Conservation (phyloP, 2,888 invertebrate genomes). For the Drosophila picticornis region DNA sequence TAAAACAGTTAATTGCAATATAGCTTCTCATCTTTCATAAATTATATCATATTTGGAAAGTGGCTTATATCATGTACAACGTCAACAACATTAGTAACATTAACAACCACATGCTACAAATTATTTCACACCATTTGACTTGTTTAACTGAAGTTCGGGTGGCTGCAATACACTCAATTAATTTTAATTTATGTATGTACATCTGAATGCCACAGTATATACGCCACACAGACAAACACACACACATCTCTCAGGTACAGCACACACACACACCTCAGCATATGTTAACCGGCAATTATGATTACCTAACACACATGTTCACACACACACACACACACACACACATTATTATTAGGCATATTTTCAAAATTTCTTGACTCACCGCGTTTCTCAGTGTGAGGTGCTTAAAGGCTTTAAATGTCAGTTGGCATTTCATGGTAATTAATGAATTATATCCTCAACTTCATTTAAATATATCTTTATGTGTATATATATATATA, state of each 20-base stretch:
- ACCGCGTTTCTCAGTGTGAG: slow-evolving; percentile 3
- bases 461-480: not conserved
- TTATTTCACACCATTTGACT: slow-evolving; percentile 69
- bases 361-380: slow-evolving; percentile 18
- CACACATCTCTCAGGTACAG: not conserved
- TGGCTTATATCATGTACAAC: slow-evolving; percentile 21
- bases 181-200: slow-evolving; percentile 65
- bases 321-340: slow-evolving; percentile 3
- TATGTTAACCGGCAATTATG: slow-evolving; percentile 42
- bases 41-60: slow-evolving; percentile 11
- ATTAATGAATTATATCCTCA: not conserved
- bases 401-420: slow-evolving; percentile 1
- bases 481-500: not conserved
- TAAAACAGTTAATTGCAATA: no score
- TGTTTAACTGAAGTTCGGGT: slow-evolving; percentile 42
- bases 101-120: slow-evolving; percentile 29
- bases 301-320: slow-evolving; percentile 21
- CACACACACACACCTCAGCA: slow-evolving; percentile 12
- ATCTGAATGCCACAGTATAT: slow-evolving; percentile 11
- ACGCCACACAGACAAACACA: slow-evolving; percentile 4
- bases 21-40: not conserved
- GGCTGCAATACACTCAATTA: slow-evolving; percentile 66
- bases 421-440: not conserved
- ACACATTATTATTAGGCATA: not conserved
- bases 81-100: slow-evolving; percentile 18